Conservation (phyloP, 2,888 invertebrate genomes). For the Acleris emargana region DNA sequence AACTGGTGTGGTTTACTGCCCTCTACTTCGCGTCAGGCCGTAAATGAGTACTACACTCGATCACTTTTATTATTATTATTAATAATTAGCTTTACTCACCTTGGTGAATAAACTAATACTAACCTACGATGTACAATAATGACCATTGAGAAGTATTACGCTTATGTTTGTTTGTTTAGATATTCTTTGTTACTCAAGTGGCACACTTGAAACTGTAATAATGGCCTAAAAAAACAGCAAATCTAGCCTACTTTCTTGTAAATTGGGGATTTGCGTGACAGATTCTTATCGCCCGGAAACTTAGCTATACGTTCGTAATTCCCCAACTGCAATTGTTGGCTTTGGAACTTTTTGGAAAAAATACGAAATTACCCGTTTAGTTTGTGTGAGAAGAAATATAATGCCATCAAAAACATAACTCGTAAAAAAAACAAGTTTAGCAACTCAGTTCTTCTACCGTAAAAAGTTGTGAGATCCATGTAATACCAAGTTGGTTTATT, state of each 20-base stretch:
- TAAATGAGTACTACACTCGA: too few relatives aligned
- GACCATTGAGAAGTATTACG: neutral
- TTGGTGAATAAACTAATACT: too few relatives aligned
- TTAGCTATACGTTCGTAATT: conserved; percentile 10
- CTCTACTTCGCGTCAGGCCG: too few relatives aligned
- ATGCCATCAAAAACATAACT: too few relatives aligned
- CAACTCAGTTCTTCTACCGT: too few relatives aligned
- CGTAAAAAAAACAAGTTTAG: too few relatives aligned
- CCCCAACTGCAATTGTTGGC: conserved; percentile 1
- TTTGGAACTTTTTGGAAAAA: neutral
- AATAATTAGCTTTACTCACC: too few relatives aligned
- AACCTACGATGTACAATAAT: neutral
- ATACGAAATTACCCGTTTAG: neutral
- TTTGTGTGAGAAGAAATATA: too few relatives aligned
- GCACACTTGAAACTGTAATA: conserved; percentile 17
- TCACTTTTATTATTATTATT: too few relatives aligned
- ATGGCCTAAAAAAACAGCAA: conserved; percentile 38
- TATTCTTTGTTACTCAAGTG: conserved; percentile 3
- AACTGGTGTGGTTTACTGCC: too few relatives aligned
- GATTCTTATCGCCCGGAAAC: conserved; percentile 47
- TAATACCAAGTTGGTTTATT: too few relatives aligned
- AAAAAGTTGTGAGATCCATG: too few relatives aligned
- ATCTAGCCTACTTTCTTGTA: conserved; percentile 49
- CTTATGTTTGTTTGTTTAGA: neutral
- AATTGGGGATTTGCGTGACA: conserved; percentile 68